Evolutionary conservation across 2,888 invertebrate species (phyloP), one percentile per base, ranked within the genome.

Genomic region (Apeira syringaria): DNA sequence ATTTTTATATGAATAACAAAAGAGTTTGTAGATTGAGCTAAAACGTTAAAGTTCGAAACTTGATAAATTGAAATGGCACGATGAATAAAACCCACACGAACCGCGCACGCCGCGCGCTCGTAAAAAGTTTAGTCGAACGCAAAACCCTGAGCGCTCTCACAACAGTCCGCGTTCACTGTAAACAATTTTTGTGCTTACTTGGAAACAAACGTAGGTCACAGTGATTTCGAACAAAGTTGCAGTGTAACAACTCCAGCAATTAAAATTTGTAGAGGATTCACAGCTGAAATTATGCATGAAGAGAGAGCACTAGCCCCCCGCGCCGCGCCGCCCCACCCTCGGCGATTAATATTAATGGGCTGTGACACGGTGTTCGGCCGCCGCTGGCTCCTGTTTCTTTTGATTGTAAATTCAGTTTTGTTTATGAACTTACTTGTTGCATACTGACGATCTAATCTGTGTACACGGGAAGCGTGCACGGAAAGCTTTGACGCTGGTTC

Each of bases 291-390:
- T 86, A 87, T 85, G 84, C 86, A 85, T 80, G 79, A 74, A 79
- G 72, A 64, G 73, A 73, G 72, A 75, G 74, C 74, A 75, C 78
- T 76, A 69, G 76, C 77, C 75, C n/a, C n/a, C n/a, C n/a, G n/a
- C n/a, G n/a, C n/a, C n/a, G n/a, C n/a, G 68, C 58, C 71, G 69
- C 62, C 70, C 64, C 68, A 68, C 72, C 70, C 64, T 64, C 66
- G 60, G 56, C 74, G 74, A 82, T 87, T 83, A 87, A 87, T 87
- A 86, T 87, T 85, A 84, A 87, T 87, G 87, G 81, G 73, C 73
- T 68, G 80, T 79, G 85, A 80, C 85, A 81, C 80, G 75, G 72
- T 69, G 74, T 64, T 74, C 76, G 71, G 63, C 63, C 67, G 61
- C 57, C 61, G 62, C 65, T 63, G 55, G 56, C 56, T 48, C 69